Evolutionary conservation across 2,113 vertebrate species (phyloP).

Genomic region (Romanogobio albipinnatus): DNA sequence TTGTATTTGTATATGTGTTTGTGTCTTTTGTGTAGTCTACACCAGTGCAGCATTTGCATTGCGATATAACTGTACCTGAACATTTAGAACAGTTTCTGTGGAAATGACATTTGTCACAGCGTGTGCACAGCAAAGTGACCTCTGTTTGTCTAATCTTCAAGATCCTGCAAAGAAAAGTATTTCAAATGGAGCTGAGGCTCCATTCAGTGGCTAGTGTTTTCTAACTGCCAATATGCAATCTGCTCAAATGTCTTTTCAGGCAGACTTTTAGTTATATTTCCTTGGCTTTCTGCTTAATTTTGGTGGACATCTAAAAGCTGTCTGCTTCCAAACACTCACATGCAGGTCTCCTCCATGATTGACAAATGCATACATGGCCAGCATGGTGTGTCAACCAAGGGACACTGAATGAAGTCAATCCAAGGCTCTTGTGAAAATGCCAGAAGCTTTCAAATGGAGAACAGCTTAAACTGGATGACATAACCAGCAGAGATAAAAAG

Average conservation of each 20-base stretch:
- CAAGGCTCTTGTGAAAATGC: not conserved
- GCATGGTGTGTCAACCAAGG: not conserved
- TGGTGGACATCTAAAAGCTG: constrained; percentile 3
- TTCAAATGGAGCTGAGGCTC: not conserved
- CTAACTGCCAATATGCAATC: not conserved
- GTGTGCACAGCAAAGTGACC: not conserved
- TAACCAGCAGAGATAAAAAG: not conserved
- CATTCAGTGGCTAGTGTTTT: not conserved
- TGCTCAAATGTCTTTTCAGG: not conserved
- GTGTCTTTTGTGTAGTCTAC: not conserved
- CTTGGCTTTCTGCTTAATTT: not conserved
- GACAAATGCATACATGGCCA: not conserved
- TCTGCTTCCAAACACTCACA: not conserved
- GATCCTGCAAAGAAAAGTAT: not conserved
- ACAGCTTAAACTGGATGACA: not conserved
- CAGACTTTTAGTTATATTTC: constrained; percentile 2
- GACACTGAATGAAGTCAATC: not conserved
- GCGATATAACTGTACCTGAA: not conserved
- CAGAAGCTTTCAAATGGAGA: not conserved
- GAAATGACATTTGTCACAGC: not conserved
- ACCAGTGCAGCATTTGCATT: not conserved
- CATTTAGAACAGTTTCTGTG: not conserved
- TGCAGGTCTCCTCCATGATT: not conserved
- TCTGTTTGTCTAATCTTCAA: not conserved
- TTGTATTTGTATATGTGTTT: not conserved